Evolutionary conservation across 2,888 invertebrate species (phyloP).

Genomic region (Andrena trimmerana): DNA sequence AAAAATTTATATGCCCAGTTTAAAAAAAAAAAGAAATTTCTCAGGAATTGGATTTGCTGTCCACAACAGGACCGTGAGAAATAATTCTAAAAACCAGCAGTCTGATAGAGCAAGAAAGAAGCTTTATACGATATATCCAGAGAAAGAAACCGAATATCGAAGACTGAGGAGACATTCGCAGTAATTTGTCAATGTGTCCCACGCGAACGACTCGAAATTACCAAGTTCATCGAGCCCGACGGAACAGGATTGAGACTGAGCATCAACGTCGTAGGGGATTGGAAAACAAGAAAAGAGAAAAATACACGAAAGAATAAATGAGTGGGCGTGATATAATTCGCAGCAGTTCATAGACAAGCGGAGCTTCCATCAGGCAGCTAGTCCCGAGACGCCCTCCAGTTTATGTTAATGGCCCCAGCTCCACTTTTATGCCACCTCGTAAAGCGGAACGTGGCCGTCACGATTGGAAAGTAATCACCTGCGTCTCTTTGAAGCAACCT

Average conservation of each 20-base stretch:
- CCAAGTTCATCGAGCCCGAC: neutral
- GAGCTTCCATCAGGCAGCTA: conserved; percentile 26
- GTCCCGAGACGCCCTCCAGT: conserved; percentile 50
- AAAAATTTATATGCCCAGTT: no score
- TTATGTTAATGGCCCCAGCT: conserved; percentile 45
- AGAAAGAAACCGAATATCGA: neutral
- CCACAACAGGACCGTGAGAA: no score
- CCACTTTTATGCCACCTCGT: conserved; percentile 46
- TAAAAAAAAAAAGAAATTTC: no score
- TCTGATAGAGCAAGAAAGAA: neutral
- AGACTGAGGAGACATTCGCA: no score
- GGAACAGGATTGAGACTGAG: neutral
- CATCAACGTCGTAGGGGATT: neutral
- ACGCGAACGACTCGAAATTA: neutral
- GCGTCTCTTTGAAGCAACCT: conserved; percentile 18
- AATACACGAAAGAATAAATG: conserved; percentile 44
- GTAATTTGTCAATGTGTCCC: neutral
- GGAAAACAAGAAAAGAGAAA: neutral
- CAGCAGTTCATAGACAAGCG: conserved; percentile 43
- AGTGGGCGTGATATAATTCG: conserved; percentile 68
- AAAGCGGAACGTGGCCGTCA: conserved; percentile 37
- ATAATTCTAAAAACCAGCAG: no score
- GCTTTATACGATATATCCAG: neutral
- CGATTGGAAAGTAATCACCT: conserved; percentile 45
- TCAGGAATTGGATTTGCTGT: no score